phyloP scores from a whole-genome alignment of 2,888 invertebrate species.

The Ephialtes manifestator region DNA sequence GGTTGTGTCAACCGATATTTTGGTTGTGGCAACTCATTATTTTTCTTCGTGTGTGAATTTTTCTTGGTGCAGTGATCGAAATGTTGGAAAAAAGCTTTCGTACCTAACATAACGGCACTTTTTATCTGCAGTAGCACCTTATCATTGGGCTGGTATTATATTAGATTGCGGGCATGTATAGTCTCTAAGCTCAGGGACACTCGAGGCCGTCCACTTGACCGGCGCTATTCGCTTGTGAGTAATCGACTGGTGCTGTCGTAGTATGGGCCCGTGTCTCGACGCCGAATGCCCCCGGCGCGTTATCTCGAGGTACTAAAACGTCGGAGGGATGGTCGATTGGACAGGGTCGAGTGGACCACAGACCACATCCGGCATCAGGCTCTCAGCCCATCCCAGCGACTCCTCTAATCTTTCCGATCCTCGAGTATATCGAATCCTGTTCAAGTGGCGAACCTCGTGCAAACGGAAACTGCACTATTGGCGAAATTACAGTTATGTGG shows the following conservation, averaged over 20 bases:
- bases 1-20: too few relatives aligned
- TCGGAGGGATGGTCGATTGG: constrained; percentile 44
- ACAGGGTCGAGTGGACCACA: constrained; percentile 44
- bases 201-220: constrained; percentile 59
- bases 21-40: too few relatives aligned
- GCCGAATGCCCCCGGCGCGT: constrained; percentile 54
- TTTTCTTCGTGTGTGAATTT: too few relatives aligned
- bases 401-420: constrained; percentile 30
- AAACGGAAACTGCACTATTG: constrained; percentile 24
- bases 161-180: constrained; percentile 40
- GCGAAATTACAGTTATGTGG: constrained; percentile 16
- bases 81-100: not conserved
- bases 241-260: constrained; percentile 47
- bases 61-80: not conserved
- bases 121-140: constrained; percentile 8
- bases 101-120: not conserved
- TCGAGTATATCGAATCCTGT: constrained; percentile 28
- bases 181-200: constrained; percentile 50
- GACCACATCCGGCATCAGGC: constrained; percentile 46
- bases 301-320: constrained; percentile 57
- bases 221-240: constrained; percentile 53
- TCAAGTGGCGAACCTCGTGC: constrained; percentile 5
- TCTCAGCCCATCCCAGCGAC: constrained; percentile 8
- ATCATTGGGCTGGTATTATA: constrained; percentile 41
- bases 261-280: constrained; percentile 31